phyloP scores from a whole-genome alignment of 64 coral and sea anemone genomes.

The Catalaphyllia jardinei region DNA sequence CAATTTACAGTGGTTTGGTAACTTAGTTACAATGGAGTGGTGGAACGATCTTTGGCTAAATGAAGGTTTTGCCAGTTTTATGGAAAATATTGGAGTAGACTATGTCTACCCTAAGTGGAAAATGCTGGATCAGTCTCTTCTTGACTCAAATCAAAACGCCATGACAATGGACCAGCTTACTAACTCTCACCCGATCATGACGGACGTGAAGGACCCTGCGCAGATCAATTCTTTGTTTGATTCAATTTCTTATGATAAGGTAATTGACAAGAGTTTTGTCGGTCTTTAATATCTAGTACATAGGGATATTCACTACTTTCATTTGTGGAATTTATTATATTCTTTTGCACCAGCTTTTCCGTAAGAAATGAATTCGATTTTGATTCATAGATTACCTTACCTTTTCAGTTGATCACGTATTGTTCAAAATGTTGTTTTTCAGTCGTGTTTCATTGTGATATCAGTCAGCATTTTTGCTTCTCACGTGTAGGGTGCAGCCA shows the following conservation, averaged over 20 bases:
- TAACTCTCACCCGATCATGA: conserved; percentile 84
- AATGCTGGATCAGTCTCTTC: conserved; percentile 74
- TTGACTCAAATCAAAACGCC: conserved; percentile 56
- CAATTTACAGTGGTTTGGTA: conserved; percentile 46
- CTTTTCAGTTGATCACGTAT: no score
- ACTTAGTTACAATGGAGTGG: conserved; percentile 29
- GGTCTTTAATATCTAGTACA: no score
- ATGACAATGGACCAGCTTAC: conserved; percentile 85
- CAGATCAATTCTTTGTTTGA: conserved; percentile 92
- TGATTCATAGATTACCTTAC: no score
- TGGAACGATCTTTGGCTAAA: conserved; percentile 46
- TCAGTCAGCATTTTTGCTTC: background rate
- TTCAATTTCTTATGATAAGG: conserved; percentile 93
- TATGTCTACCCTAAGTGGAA: conserved; percentile 11
- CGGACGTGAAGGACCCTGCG: conserved; percentile 67
- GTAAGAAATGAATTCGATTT: no score
- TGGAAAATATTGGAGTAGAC: conserved; percentile 24
- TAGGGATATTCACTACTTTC: no score
- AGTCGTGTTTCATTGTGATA: no score
- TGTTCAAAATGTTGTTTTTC: no score
- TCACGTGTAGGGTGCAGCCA: conserved; percentile 69
- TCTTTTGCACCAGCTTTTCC: no score
- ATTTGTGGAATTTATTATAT: no score
- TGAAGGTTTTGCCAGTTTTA: conserved; percentile 39
- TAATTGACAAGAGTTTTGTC: background rate